Conservation (phyloP, 2,888 invertebrate species). For the Ormia ochracea region DNA sequence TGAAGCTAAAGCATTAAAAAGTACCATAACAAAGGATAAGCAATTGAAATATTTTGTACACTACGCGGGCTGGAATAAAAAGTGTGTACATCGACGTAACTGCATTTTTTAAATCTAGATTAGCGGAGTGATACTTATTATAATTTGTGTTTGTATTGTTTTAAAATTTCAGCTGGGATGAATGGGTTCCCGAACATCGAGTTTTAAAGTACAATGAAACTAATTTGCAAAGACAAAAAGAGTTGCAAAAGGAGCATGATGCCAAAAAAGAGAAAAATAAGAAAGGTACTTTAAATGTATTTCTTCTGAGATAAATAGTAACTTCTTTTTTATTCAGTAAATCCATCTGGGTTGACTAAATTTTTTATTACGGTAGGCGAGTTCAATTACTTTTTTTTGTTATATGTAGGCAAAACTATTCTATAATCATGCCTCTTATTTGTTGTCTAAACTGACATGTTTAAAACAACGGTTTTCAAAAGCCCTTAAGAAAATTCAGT, state of each 20-base stretch:
- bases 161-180: slow-evolving; percentile 84
- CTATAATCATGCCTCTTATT: too few species aligned
- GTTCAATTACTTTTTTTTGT: too few species aligned
- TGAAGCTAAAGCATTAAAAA: slow-evolving; percentile 96
- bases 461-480: too few species aligned
- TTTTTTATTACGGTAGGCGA: too few species aligned
- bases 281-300: too few species aligned
- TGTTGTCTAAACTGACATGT: too few species aligned
- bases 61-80: slow-evolving; percentile 99
- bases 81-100: slow-evolving; percentile 82
- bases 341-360: too few species aligned
- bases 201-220: slow-evolving; percentile 93
- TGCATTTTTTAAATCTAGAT: background rate
- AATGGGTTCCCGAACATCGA: slow-evolving; percentile 94
- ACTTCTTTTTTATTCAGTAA: too few species aligned
- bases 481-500: too few species aligned
- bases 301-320: too few species aligned
- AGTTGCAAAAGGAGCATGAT: slow-evolving; percentile 88
- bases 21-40: slow-evolving; percentile 88
- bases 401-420: too few species aligned
- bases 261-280: slow-evolving; percentile 83
- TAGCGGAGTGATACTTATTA: background rate
- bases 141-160: background rate
- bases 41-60: slow-evolving; percentile 94
- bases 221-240: slow-evolving; percentile 91